A percentile compares a stretch with the other conserved stretches of the same genome.
phyloP scores from a whole-genome alignment of 2,797 vertebrate genomes.

The Centroberyx gerrardi region DNA sequence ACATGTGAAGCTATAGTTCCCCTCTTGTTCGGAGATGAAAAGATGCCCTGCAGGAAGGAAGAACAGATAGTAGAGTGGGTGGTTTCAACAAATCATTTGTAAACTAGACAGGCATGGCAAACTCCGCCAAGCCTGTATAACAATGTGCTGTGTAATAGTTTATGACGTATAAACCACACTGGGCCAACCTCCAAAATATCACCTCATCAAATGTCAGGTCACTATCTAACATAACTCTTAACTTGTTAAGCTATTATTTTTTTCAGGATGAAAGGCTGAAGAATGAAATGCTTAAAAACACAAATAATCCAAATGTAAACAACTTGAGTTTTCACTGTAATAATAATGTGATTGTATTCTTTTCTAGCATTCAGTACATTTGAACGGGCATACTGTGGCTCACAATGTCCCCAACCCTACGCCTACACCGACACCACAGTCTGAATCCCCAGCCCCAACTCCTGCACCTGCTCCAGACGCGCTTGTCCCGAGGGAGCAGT shows the following conservation, averaged over 20 bases:
- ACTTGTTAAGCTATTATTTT: not conserved
- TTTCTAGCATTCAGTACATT: constrained; percentile 68
- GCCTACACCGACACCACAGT: constrained; percentile 41
- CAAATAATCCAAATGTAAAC: not conserved
- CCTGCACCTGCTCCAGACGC: constrained; percentile 11
- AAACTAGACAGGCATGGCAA: not conserved
- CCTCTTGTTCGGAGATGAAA: constrained; percentile 21
- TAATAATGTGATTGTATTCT: not conserved
- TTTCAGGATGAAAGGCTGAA: not conserved
- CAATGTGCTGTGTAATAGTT: not conserved
- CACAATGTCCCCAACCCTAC: constrained; percentile 60
- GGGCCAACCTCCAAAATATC: not conserved
- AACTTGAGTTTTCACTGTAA: not conserved
- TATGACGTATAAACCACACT: not conserved
- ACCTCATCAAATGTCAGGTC: not conserved
- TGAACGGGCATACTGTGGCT: constrained; percentile 58
- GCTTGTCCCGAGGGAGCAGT: constrained; percentile 77
- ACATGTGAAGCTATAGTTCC: constrained; percentile 47
- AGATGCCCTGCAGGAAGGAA: not conserved
- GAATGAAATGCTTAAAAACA: not conserved
- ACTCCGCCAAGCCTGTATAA: not conserved
- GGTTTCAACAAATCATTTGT: constrained; percentile 2
- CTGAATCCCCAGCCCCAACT: constrained; percentile 39
- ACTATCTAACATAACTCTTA: not conserved
- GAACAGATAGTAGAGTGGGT: not conserved